Evolutionary conservation across 2,113 vertebrate species (phyloP).

Genomic region (Nyctereutes procyonoides): DNA sequence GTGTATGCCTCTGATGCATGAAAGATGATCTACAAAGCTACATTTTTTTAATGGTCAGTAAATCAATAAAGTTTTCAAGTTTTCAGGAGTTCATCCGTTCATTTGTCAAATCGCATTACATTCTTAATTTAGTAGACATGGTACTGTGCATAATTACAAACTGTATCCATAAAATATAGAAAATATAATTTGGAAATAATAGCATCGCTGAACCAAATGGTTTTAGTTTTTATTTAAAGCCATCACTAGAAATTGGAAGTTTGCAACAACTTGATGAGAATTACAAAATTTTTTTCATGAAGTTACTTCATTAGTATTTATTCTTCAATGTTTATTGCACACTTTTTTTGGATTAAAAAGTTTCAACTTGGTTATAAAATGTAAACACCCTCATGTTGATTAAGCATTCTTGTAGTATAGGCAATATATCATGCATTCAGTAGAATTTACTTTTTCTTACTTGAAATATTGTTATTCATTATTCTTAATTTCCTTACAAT

Average conservation of each 20-base stretch:
- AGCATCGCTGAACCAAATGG: background rate
- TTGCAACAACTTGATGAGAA: slow-evolving; percentile 43
- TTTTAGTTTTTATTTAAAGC: slow-evolving; percentile 66
- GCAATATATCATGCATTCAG: background rate
- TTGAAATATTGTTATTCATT: background rate
- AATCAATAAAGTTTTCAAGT: slow-evolving; percentile 17
- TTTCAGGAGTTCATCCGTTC: slow-evolving; percentile 44
- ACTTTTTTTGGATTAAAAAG: background rate
- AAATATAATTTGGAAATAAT: slow-evolving; percentile 8
- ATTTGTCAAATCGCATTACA: slow-evolving; percentile 40
- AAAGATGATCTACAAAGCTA: slow-evolving; percentile 21
- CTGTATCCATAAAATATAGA: slow-evolving; percentile 42
- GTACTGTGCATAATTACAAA: slow-evolving; percentile 59
- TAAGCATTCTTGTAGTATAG: background rate
- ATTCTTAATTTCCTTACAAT: background rate
- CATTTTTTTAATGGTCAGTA: slow-evolving; percentile 21
- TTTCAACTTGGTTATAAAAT: background rate
- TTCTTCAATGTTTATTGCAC: background rate
- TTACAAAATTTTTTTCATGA: slow-evolving; percentile 27
- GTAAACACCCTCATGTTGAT: background rate
- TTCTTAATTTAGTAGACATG: slow-evolving; percentile 42
- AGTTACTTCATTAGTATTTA: background rate
- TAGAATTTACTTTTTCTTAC: background rate
- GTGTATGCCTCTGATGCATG: background rate
- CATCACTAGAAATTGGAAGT: slow-evolving; percentile 28